Base-by-base conservation (phyloP, 37 sponge, comb jelly and placozoan species). In the Beroe ovata region DNA sequence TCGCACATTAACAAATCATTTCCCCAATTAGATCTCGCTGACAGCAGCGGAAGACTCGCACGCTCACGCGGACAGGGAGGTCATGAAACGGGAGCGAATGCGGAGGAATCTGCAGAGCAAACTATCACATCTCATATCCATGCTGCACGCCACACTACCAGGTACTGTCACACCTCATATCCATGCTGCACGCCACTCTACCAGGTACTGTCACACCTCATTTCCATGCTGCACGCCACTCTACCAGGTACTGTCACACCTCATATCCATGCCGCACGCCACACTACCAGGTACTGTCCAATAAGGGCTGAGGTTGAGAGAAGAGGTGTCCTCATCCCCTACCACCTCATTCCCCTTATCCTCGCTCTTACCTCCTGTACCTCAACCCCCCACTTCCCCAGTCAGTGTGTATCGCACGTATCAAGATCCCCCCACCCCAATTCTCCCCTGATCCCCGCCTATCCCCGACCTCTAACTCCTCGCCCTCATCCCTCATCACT, bases 231-330 rank as follows among this genome's bases (percentile, higher is more conserved):
- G 28, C 84, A 77, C 47, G 84, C 84, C 8, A 77, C 84, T 1
- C 38, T 77, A 40, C 84, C 84, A 40, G 84, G 84, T 77, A 77
- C 54, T 77, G 0, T 77, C 84, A 23, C 84, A 77, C 25, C 84
- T 77, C 54, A 23, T 77, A 1, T 77, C 84, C 8, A 77, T 77
- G 84, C 38, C 41, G 28, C 84, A 77, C 47, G 84, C 84, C 8
- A 77, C 84, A 8, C 38, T 77, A 40, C 84, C 84, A 40, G 84
- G 84, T 77, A n/a, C n/a, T n/a, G n/a, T n/a, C n/a, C n/a, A n/a
- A n/a, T n/a, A n/a, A 18, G 18, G 59, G 11, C 11, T 19, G 18
- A 19, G 59, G 59, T 18, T 58, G 59, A 11, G 59, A 19, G n/a
- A n/a, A n/a, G n/a, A n/a, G n/a, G n/a, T n/a, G n/a, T n/a, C n/a